Conservation (phyloP, 2,797 vertebrate species). For the Melanotaenia parkinsoni region DNA sequence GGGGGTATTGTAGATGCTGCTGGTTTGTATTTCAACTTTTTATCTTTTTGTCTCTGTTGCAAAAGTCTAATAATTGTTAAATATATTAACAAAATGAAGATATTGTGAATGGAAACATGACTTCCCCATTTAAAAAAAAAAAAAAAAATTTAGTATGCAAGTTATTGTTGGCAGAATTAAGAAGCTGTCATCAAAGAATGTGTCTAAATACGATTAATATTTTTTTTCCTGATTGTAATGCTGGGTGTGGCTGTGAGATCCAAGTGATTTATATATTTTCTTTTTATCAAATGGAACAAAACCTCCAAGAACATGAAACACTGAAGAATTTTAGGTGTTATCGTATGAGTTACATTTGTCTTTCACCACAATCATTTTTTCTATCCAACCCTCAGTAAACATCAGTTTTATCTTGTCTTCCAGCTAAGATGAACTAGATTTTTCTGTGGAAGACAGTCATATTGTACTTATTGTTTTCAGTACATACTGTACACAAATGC, state of each 20-base stretch:
- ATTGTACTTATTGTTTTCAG: background rate
- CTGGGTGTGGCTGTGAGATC: slow-evolving; percentile 29
- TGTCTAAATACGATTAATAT: background rate
- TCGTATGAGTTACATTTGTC: slow-evolving; percentile 29
- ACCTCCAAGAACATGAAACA: background rate
- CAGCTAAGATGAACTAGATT: background rate
- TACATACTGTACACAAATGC: background rate
- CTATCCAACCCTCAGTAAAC: slow-evolving; percentile 43
- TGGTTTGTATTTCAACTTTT: background rate
- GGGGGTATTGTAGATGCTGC: background rate
- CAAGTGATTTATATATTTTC: background rate
- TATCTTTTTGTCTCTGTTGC: background rate
- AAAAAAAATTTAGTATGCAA: no score
- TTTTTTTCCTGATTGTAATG: background rate
- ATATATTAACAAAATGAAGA: background rate
- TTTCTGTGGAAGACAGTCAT: background rate
- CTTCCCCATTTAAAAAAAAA: background rate
- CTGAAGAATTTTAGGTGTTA: slow-evolving; percentile 27
- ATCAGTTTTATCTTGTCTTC: background rate
- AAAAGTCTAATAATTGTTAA: background rate
- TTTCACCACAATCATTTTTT: background rate
- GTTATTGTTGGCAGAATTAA: background rate
- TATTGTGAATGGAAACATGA: background rate
- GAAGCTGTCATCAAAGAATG: background rate
- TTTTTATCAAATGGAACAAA: slow-evolving; percentile 21